Evolutionary conservation across 1,140 invertebrate genomes (phyloP), one percentile per base, ranked within the genome.

Genomic region (Brachionus paranguensis): DNA sequence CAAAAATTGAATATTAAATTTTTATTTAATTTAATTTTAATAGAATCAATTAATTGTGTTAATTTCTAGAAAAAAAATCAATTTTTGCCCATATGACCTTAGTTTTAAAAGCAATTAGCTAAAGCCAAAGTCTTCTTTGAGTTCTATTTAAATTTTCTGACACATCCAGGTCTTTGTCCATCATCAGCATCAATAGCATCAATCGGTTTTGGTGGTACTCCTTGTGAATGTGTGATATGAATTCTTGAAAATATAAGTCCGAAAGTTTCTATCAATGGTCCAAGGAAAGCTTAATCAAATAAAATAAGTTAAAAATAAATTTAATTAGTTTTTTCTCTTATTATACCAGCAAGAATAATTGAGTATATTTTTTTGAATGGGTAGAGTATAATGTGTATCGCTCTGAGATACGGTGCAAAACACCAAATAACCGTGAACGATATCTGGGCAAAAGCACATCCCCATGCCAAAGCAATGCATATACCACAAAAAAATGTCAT

Each of bases 341-440:
- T 24, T n/a, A 41, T 81, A 81, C 78, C 20, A 37, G 50, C 53
- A 47, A 81, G 78, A 24, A 60, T 45, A 64, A 81, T 81, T 20
- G 53, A 41, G 12, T 43, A 64, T 10, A 64, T 64, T 20, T 81
- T 81, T 17, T 47, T 60, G 33, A 60, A 64, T 27, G 78, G 78
- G 20, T 37, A 64, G 3, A 81, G 43, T 11, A 81, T 20, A 1
- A 81, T 64, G 33, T 81, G 78, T 1, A 81, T 64, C 5, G 64
- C 53, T 64, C 78, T 17, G n/a, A 81, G 43, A 12, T 24, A 64
- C 27, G 78, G 78, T 10, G 78, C 64, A 20, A 64, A 41, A 11
- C 53, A 81, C 78, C 78, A 84, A 29, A 84, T 78, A 27, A 76
- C 24, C 53, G 83, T 41, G 29, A 64, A 81, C 1, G 78, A 81